Evolutionary conservation across 2,888 invertebrate species (phyloP).

Genomic region (Drosophila mayaguana): DNA sequence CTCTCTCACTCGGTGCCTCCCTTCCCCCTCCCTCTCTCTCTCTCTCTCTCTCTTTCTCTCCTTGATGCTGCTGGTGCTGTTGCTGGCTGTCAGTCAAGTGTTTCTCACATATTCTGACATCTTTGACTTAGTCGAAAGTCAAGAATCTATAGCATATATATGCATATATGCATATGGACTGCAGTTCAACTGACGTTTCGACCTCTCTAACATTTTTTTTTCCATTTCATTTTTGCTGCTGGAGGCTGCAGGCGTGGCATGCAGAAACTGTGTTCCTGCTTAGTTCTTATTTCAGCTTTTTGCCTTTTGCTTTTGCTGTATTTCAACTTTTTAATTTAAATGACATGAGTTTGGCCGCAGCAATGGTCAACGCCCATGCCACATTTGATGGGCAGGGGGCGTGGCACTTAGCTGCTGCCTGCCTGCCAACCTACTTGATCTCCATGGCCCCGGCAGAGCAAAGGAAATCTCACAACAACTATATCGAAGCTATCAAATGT

Average conservation of each 20-base stretch:
- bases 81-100: conserved; percentile 61
- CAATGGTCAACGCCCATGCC: conserved; percentile 60
- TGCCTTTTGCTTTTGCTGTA: conserved; percentile 36
- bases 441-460: conserved; percentile 47
- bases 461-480: conserved; percentile 45
- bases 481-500: conserved; percentile 43
- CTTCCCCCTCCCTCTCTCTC: no score
- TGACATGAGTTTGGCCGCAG: conserved; percentile 63
- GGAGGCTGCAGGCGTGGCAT: conserved; percentile 53
- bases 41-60: neutral
- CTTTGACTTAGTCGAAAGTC: conserved; percentile 72
- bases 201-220: conserved; percentile 20
- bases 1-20: neutral
- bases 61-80: neutral
- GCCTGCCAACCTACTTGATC: conserved; percentile 55
- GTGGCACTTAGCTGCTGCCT: conserved; percentile 48
- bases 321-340: conserved; percentile 78
- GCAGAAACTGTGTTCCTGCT: conserved; percentile 20
- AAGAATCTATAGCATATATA: conserved; percentile 57
- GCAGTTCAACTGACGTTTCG: conserved; percentile 42
- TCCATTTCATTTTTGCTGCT: conserved; percentile 4
- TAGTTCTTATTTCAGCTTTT: conserved; percentile 15
- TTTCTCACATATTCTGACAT: conserved; percentile 55
- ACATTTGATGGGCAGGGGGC: conserved; percentile 70
- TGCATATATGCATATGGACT: conserved; percentile 13